A percentile compares a stretch with the other conserved stretches of the same genome.
Evolutionary conservation across 2,888 invertebrate species (phyloP).

Genomic region (Ellobium chinense): DNA sequence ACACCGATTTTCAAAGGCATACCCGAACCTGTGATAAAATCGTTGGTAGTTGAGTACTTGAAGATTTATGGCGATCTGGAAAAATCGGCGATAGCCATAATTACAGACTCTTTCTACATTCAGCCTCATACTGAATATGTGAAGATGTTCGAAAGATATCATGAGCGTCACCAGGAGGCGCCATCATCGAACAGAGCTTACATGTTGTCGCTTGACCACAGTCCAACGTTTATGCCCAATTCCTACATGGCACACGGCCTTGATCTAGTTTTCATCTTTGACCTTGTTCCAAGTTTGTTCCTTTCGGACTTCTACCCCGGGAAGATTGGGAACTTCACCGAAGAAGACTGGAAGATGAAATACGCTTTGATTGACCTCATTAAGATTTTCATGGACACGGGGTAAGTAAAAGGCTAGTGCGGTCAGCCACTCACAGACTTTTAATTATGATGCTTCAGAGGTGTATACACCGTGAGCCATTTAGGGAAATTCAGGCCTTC

Average conservation of each 20-base stretch:
- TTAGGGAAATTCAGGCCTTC: too few relatives aligned
- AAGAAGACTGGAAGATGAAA: neutral
- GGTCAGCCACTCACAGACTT: too few relatives aligned
- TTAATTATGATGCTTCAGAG: too few relatives aligned
- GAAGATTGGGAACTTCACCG: neutral
- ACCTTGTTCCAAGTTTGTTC: neutral
- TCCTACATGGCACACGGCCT: neutral
- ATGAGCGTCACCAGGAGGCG: neutral
- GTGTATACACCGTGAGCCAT: too few relatives aligned
- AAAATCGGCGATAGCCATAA: neutral
- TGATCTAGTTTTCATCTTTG: constrained; percentile 12
- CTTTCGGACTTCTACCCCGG: neutral
- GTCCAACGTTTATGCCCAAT: constrained; percentile 7
- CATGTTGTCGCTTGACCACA: constrained; percentile 7
- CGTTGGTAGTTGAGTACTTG: constrained; percentile 12
- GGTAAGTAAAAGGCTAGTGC: neutral
- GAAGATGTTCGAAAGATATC: neutral
- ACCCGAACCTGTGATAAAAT: neutral
- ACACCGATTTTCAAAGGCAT: too few relatives aligned
- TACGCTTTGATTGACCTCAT: neutral
- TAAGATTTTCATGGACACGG: neutral
- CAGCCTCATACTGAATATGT: constrained; percentile 5
- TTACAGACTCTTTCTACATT: constrained; percentile 16
- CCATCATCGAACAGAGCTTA: neutral
- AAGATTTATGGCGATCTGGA: neutral